A percentile compares a stretch with the other conserved stretches of the same genome.
These are phyloP conservation scores for Dascillus cervinus DNA, from an alignment of 2,888 invertebrate genomes.

Conservation along the genomic window DNA sequence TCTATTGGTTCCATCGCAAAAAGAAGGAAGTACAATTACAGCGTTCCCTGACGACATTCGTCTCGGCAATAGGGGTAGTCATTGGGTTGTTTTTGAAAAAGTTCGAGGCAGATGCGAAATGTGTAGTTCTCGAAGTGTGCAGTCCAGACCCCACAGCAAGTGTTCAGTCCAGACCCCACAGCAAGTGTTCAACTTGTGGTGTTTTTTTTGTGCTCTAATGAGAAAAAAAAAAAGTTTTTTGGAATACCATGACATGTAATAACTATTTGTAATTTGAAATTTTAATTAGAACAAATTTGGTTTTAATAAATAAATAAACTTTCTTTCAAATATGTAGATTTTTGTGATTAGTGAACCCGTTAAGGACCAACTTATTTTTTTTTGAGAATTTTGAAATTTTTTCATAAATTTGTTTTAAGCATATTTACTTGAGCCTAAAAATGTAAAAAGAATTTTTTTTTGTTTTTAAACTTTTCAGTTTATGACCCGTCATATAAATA, in stretches of 20 bases:
- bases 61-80: constrained; percentile 3
- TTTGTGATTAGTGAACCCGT: too few species aligned
- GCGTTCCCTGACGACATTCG: constrained; percentile 4
- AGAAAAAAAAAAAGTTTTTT: constrained; percentile 1
- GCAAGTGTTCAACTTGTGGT: constrained; percentile 2
- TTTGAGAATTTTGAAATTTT: too few species aligned
- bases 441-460: too few species aligned
- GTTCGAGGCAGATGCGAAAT: constrained; percentile 6
- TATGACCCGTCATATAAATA: too few species aligned
- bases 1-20: constrained; percentile 1
- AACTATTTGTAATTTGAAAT: too few species aligned
- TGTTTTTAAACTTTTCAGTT: too few species aligned
- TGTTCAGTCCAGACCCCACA: constrained; percentile 1
- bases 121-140: constrained; percentile 3
- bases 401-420: too few species aligned
- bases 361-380: too few species aligned
- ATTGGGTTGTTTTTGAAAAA: neutral
- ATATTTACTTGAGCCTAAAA: too few species aligned
- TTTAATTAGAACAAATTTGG: too few species aligned
- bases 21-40: constrained; percentile 5
- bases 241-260: constrained; percentile 1
- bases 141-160: constrained; percentile 2
- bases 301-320: too few species aligned
- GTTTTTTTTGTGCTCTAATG: constrained; percentile 1
- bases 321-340: too few species aligned